phyloP scores from a whole-genome alignment of 2,797 vertebrate genomes.

The Parotocinclus haroldoi region DNA sequence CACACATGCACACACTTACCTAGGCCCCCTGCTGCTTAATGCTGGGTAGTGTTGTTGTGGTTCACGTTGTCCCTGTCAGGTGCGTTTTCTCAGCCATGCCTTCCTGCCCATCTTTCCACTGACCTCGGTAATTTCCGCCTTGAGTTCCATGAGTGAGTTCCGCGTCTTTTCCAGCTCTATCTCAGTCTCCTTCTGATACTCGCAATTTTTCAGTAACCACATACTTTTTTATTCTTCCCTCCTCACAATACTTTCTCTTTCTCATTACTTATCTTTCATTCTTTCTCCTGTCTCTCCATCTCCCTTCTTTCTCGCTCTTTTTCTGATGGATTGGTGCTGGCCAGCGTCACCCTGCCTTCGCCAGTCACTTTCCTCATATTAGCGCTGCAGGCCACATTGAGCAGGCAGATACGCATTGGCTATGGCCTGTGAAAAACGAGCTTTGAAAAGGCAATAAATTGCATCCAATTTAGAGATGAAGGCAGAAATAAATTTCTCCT shows the following conservation, averaged over 20 bases:
- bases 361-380: slow-evolving; percentile 77
- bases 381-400: slow-evolving; percentile 74
- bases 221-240: slow-evolving; percentile 38
- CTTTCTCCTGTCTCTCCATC: slow-evolving; percentile 28
- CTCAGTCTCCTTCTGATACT: slow-evolving; percentile 19
- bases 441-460: slow-evolving; percentile 83
- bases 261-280: slow-evolving; percentile 31
- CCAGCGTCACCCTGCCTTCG: slow-evolving; percentile 62
- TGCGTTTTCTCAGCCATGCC: slow-evolving; percentile 52
- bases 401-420: slow-evolving; percentile 75
- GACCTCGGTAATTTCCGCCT: slow-evolving; percentile 20
- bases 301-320: slow-evolving; percentile 55
- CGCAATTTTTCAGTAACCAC: slow-evolving; percentile 12
- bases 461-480: slow-evolving; percentile 86
- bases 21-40: slow-evolving; percentile 13
- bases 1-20: slow-evolving; percentile 18
- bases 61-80: slow-evolving; percentile 59
- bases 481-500: slow-evolving; percentile 83
- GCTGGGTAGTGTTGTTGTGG: slow-evolving; percentile 47
- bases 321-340: slow-evolving; percentile 74
- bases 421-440: slow-evolving; percentile 82
- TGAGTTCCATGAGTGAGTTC: slow-evolving; percentile 30
- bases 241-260: slow-evolving; percentile 48
- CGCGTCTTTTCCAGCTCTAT: slow-evolving; percentile 21
- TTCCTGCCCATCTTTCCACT: slow-evolving; percentile 14